These are phyloP conservation scores for Sialis fuliginosa DNA, from an alignment of 2,888 invertebrate genomes.

Conservation along the genomic window DNA sequence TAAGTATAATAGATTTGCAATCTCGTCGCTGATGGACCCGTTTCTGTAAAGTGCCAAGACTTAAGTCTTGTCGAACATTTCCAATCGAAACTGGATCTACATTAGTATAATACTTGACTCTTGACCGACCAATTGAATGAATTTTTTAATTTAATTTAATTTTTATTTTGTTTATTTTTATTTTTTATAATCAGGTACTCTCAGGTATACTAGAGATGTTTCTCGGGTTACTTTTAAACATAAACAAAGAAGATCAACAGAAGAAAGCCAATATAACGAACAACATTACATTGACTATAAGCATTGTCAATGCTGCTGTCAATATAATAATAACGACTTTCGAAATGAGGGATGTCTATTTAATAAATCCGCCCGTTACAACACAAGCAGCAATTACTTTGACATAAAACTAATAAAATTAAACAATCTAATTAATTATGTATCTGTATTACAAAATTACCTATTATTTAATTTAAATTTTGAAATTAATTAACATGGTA, in stretches of 20 bases:
- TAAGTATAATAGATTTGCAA: too few relatives aligned
- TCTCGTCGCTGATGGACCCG: too few relatives aligned
- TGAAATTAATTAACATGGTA: too few relatives aligned
- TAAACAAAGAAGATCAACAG: slow-evolving; percentile 40
- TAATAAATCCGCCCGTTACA: too few relatives aligned
- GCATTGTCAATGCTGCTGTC: slow-evolving; percentile 36
- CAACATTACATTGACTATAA: slow-evolving; percentile 37
- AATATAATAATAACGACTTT: slow-evolving; percentile 44
- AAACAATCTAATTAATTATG: not conserved
- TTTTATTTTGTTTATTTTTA: slow-evolving; percentile 15
- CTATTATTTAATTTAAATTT: too few relatives aligned
- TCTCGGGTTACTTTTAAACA: slow-evolving; percentile 38
- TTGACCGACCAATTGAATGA: not conserved
- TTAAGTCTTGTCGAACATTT: too few relatives aligned
- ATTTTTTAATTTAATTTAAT: slow-evolving; percentile 9
- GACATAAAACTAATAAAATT: not conserved
- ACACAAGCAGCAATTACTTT: not conserved
- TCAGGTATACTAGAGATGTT: slow-evolving; percentile 40
- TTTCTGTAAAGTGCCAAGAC: too few relatives aligned
- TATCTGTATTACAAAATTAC: too few relatives aligned
- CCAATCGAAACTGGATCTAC: too few relatives aligned
- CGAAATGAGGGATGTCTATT: slow-evolving; percentile 26
- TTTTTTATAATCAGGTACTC: slow-evolving; percentile 29
- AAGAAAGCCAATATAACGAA: slow-evolving; percentile 39
- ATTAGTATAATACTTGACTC: too few relatives aligned